Percentiles rank a stretch among this genome's conserved stretches.
These are phyloP conservation scores for Platygyra sinensis DNA, from an alignment of 64 coral and sea anemone genomes.

Conservation along the genomic window DNA sequence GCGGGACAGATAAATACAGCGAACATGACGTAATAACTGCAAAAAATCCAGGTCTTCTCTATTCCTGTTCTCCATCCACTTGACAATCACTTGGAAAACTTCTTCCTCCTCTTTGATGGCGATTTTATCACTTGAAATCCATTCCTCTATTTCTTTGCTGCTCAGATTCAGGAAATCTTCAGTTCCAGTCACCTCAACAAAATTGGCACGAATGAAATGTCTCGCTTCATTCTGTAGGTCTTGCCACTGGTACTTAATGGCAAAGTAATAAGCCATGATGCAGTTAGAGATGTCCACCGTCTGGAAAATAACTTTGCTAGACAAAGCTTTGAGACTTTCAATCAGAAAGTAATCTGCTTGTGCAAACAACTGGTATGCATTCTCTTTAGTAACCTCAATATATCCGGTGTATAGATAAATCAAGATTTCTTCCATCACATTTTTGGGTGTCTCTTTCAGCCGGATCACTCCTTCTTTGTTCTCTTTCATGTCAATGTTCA, in stretches of 20 bases:
- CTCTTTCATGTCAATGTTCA: constrained; percentile 47
- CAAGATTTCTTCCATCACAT: constrained; percentile 15
- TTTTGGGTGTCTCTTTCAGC: background rate
- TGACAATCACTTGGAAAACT: constrained; percentile 52
- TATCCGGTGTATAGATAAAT: constrained; percentile 51
- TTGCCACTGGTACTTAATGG: constrained; percentile 23
- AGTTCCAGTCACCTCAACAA: constrained; percentile 23
- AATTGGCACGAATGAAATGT: constrained; percentile 52
- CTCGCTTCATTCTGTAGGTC: constrained; percentile 33
- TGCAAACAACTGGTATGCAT: constrained; percentile 46
- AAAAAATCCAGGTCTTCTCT: constrained; percentile 32
- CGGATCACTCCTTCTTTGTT: constrained; percentile 8
- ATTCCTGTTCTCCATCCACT: constrained; percentile 40
- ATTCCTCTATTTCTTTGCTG: constrained; percentile 43
- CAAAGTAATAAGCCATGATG: constrained; percentile 34
- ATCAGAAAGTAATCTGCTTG: constrained; percentile 57
- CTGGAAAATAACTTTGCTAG: constrained; percentile 48
- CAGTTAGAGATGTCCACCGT: constrained; percentile 45
- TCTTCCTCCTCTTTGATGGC: constrained; percentile 55
- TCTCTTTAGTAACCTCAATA: constrained; percentile 4
- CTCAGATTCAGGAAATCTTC: constrained; percentile 35
- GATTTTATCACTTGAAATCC: constrained; percentile 58
- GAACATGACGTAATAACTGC: constrained; percentile 37
- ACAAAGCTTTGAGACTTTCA: constrained; percentile 45
- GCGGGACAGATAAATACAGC: constrained; percentile 34